Percentiles rank a stretch among this genome's conserved stretches.
These are phyloP conservation scores for Mycteria americana DNA, from an alignment of 2,797 vertebrate genomes.

Conservation along the genomic window DNA sequence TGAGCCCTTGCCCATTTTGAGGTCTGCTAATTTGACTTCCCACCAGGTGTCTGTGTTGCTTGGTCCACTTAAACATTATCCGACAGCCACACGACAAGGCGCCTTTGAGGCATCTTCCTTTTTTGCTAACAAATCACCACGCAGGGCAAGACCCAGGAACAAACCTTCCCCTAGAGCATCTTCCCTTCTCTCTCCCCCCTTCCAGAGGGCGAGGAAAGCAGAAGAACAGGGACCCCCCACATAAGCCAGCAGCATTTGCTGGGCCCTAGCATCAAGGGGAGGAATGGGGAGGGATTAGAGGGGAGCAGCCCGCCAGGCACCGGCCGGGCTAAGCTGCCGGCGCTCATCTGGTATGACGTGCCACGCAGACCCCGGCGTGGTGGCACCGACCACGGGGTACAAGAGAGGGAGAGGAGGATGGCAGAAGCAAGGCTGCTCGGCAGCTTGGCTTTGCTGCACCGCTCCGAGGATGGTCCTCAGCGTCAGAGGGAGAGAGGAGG, in stretches of 20 bases:
- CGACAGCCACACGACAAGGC: neutral
- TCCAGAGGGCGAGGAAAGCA: neutral
- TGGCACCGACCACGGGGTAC: rapidly evolving
- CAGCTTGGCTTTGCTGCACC: neutral
- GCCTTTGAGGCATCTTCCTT: neutral
- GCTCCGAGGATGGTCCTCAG: neutral
- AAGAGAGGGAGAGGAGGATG: neutral
- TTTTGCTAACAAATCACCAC: neutral
- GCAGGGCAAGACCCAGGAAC: neutral
- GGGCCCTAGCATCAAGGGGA: neutral
- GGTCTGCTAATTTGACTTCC: neutral
- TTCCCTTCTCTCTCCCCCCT: neutral
- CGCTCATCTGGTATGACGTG: neutral
- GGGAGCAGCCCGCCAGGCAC: neutral
- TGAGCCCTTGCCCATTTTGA: neutral
- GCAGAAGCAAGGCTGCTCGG: neutral
- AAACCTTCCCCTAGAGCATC: neutral
- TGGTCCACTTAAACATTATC: no score
- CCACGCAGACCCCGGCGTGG: rapidly evolving
- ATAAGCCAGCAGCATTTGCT: neutral
- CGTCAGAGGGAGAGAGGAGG: neutral
- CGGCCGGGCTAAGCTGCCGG: neutral
- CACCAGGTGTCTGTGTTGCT: no score
- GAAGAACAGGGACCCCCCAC: neutral
- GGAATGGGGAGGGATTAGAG: neutral